Conservation (phyloP, 2,113 vertebrate species). For the Pituophis catenifer region DNA sequence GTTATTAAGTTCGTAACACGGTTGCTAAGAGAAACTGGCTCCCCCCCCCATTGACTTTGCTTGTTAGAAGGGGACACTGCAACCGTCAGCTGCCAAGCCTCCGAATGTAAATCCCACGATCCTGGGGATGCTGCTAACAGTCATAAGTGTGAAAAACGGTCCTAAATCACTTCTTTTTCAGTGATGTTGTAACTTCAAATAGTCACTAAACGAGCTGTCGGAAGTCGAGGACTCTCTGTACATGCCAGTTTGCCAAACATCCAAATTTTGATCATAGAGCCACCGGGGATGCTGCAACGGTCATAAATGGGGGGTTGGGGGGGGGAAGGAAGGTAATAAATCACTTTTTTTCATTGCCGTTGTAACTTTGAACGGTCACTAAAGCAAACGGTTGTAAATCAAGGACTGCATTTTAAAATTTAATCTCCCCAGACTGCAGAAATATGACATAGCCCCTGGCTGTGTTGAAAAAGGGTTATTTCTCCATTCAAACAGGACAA, state of each 20-base stretch:
- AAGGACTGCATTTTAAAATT: not conserved
- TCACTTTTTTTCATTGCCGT: not conserved
- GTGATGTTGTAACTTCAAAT: too few relatives aligned
- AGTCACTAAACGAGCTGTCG: too few relatives aligned
- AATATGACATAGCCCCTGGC: not conserved
- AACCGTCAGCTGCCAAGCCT: too few relatives aligned
- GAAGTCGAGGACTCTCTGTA: too few relatives aligned
- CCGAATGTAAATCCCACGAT: too few relatives aligned
- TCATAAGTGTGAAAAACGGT: too few relatives aligned
- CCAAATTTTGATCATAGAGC: not conserved
- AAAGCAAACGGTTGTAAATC: not conserved
- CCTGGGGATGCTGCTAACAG: too few relatives aligned
- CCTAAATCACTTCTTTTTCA: too few relatives aligned
- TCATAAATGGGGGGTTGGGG: not conserved
- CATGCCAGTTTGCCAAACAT: not conserved
- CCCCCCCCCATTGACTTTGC: too few relatives aligned
- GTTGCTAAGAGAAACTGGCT: too few relatives aligned
- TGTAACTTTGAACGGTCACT: not conserved
- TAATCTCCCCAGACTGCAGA: not conserved
- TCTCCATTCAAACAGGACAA: not conserved
- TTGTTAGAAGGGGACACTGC: too few relatives aligned
- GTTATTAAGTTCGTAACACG: too few relatives aligned
- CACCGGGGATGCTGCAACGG: accelerated
- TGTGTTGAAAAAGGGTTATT: not conserved
- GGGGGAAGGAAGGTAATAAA: not conserved